Evolutionary conservation across 2,113 vertebrate genomes (phyloP), one percentile per base, ranked within the genome.

Genomic region (Aleadryas rufinucha): DNA sequence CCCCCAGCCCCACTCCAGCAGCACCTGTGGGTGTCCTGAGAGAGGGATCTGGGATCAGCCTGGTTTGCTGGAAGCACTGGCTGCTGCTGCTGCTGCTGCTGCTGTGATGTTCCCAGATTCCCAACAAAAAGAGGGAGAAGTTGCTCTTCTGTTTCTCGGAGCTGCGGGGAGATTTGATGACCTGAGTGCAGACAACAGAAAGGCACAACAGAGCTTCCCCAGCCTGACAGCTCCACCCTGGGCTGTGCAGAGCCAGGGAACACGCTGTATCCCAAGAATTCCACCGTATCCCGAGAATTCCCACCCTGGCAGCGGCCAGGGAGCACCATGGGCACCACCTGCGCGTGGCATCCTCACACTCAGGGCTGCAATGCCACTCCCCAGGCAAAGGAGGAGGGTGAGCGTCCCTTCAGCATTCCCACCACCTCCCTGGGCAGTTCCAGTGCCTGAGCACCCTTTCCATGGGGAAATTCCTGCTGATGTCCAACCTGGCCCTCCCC

Each of bases 291-390:
- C 65, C 68, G 18, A 3, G 22, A 27, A 7, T 20, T n/a, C 26
- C 27, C 13, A 16, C 10, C 33, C 56, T 0, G 1, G 63, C 49
- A 61, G 72, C 2, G 0, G 17, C 27, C 49, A 12, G 44, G 59
- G 70, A 83, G n/a, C 53, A 59, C 27, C 27, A 4, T 1, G 1
- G 63, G 41, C 42, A 14, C 3, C n/a, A 26, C 26, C 60, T 8
- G 15, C 8, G 26, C 1, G 0, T 13, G 37, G 47, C 84, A 71
- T 14, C 53, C 53, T 66, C 42, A 3, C 31, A 8, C 30, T 2
- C 45, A 8, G 45, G 75, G 59, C 37, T 22, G 26, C 50, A 33
- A 26, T 0, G 6, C n/a, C 24, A 10, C 37, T 28, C 37, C 31
- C 5, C 10, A 41, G 33, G 39, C 10, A 13, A 27, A 33, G 28